Percentiles rank a stretch among this genome's conserved stretches.
These are phyloP conservation scores for Scaptomyza caliginosa DNA, from an alignment of 2,888 invertebrate genomes.

Conservation along the genomic window DNA sequence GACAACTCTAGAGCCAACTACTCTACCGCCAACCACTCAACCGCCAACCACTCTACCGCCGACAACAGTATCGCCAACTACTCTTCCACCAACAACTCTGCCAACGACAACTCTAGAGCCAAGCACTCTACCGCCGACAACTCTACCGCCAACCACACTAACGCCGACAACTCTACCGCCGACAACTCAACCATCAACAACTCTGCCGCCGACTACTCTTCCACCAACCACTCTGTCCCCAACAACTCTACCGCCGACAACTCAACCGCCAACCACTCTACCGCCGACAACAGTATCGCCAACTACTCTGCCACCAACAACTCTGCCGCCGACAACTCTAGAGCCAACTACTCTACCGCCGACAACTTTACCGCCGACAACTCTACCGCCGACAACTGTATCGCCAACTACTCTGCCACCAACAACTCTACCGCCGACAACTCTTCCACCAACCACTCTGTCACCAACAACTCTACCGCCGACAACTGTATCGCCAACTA, in stretches of 20 bases:
- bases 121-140: neutral
- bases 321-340: neutral
- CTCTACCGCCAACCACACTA: neutral
- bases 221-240: neutral
- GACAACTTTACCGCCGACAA: neutral
- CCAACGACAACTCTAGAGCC: neutral
- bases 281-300: neutral
- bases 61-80: neutral
- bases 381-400: neutral
- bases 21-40: neutral
- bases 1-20: neutral
- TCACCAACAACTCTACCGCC: neutral
- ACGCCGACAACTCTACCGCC: neutral
- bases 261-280: neutral
- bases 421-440: neutral
- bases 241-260: neutral
- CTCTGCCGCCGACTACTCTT: neutral
- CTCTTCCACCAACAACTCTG: neutral
- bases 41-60: neutral
- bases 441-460: neutral
- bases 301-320: neutral
- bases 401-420: neutral
- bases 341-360: neutral
- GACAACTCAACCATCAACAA: neutral
- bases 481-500: neutral